Evolutionary conservation across 2,888 invertebrate genomes (phyloP), one percentile per base, ranked within the genome.

Genomic region (Helobdella robusta): DNA sequence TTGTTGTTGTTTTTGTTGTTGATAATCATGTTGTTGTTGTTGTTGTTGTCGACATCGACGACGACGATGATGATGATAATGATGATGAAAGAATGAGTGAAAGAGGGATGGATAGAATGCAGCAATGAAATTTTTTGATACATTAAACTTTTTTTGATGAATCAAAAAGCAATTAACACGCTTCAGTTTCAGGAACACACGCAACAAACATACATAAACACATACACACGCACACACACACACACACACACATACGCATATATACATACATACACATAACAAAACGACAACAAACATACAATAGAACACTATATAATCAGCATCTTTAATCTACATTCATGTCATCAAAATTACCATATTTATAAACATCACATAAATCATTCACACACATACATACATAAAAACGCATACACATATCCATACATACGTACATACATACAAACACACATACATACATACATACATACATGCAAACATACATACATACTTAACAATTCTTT

Each of bases 361-460:
- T n/a, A n/a, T n/a, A n/a, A n/a, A n/a, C n/a, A n/a, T n/a, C n/a
- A n/a, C n/a, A n/a, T 15, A 11, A 40, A n/a, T 15, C 44, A 40
- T 15, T n/a, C 11, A 40, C 44, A 40, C 44, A 40, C 11, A 40
- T 11, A n/a, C 44, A 40, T 40, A 40, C 44, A 40, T 15, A 40
- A 40, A 40, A 40, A 40, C 44, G n/a, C 44, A 40, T 40, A 40
- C 44, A 40, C 44, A 40, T 40, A 40, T 40, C 44, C 44, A 15
- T 40, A 11, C 44, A 40, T n/a, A 40, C 11, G 44, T n/a, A 40
- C 44, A 11, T n/a, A 40, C 44, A 11, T n/a, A 40, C 44, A 11
- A 15, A 40, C 44, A 11, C n/a, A 40, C 44, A 11, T 40, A 40
- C 44, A 11, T n/a, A 40, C 44, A 11, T 40, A 40, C 44, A 11